Evolutionary conservation across 1,140 invertebrate genomes (phyloP).

Genomic region (Copidosoma floridanum): DNA sequence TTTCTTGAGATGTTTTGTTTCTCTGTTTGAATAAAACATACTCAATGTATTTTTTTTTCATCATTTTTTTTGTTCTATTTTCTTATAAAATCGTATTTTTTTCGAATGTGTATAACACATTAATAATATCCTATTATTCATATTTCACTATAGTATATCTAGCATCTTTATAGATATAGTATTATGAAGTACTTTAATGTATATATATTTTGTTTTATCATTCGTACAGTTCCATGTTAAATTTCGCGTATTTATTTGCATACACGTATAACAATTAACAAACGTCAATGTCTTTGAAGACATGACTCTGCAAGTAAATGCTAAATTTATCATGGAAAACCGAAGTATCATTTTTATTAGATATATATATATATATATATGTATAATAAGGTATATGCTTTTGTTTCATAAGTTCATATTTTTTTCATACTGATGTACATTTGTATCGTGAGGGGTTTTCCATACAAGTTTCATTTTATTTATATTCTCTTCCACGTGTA

Average conservation of each 20-base stretch:
- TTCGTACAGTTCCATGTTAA: conserved; percentile 40
- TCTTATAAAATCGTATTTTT: conserved; percentile 15
- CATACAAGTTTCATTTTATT: conserved; percentile 33
- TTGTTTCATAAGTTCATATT: conserved; percentile 18
- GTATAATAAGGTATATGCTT: conserved; percentile 16
- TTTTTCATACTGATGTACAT: conserved; percentile 20
- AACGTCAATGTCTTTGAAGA: conserved; percentile 17
- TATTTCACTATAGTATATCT: conserved; percentile 21
- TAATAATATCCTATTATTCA: conserved; percentile 22
- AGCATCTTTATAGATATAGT: conserved; percentile 21
- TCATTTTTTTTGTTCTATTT: too few relatives aligned
- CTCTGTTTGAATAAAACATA: conserved; percentile 20
- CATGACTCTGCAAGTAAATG: conserved; percentile 22
- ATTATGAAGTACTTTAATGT: conserved; percentile 19
- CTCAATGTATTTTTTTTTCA: too few relatives aligned
- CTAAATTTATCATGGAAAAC: conserved; percentile 42
- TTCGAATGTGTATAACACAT: conserved; percentile 35
- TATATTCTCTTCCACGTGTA: conserved; percentile 18
- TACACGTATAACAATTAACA: conserved; percentile 30
- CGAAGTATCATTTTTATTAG: background rate
- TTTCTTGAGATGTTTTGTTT: conserved; percentile 8
- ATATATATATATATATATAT: conserved; percentile 23
- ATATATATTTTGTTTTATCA: conserved; percentile 28
- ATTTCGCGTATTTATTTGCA: conserved; percentile 32
- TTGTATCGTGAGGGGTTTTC: conserved; percentile 32